phyloP scores from a whole-genome alignment of 2,797 vertebrate species.

The Enteromius mattozi region DNA sequence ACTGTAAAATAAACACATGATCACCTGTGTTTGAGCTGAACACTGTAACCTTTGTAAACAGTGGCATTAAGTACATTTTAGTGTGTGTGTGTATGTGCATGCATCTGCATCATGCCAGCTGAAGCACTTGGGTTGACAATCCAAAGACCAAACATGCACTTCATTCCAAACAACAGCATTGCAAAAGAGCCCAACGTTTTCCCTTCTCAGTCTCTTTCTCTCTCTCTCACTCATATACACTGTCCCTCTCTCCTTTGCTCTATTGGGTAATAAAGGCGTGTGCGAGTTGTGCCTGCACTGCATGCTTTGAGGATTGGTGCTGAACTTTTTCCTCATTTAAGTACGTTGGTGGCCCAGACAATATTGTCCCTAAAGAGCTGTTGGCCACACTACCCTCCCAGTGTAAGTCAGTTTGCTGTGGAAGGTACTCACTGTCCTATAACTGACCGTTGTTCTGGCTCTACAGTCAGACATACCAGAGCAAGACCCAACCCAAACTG shows the following conservation, averaged over 20 bases:
- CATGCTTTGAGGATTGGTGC: constrained; percentile 25
- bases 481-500: constrained; percentile 31
- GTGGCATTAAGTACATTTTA: not conserved
- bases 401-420: constrained; percentile 41
- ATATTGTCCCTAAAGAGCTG: constrained; percentile 41
- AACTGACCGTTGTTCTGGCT: constrained; percentile 54
- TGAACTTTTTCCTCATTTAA: constrained; percentile 58
- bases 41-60: not conserved
- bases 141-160: constrained; percentile 35
- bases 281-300: constrained; percentile 32
- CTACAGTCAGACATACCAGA: constrained; percentile 65
- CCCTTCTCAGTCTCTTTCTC: not conserved
- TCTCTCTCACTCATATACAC: not conserved
- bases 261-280: constrained; percentile 45
- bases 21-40: not conserved
- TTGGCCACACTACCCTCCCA: constrained; percentile 42
- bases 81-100: not conserved
- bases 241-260: not conserved
- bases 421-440: constrained; percentile 41
- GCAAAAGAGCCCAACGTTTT: constrained; percentile 19
- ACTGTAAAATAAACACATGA: not conserved
- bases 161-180: constrained; percentile 31
- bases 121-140: constrained; percentile 7
- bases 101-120: constrained; percentile 18
- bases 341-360: constrained; percentile 37